These are phyloP conservation scores for Cinclus mexicanus DNA, from an alignment of 2,113 vertebrate genomes.

Conservation along the genomic window DNA sequence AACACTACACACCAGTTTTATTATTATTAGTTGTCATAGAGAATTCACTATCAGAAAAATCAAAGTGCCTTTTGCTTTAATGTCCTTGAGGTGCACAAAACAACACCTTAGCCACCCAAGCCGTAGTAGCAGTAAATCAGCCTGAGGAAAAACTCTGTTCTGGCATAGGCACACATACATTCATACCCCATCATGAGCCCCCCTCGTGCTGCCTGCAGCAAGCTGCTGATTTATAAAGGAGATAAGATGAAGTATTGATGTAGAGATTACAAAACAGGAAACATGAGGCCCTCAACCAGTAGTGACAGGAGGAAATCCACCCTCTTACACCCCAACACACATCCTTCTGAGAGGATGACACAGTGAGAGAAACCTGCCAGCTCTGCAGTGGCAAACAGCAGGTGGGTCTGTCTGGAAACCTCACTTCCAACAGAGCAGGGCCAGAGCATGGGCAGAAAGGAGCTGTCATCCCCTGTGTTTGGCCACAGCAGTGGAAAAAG, in stretches of 20 bases:
- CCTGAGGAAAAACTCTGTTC: background rate
- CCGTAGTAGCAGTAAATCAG: background rate
- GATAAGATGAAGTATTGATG: conserved; percentile 55
- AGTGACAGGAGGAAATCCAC: conserved; percentile 53
- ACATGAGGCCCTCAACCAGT: conserved; percentile 43
- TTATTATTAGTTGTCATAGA: background rate
- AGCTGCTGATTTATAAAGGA: conserved; percentile 34
- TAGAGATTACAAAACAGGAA: conserved; percentile 76
- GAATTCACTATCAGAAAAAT: background rate
- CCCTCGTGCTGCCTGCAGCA: conserved; percentile 22
- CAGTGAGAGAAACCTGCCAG: background rate
- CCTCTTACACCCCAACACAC: conserved; percentile 15
- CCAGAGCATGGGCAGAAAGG: background rate
- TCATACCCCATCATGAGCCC: background rate
- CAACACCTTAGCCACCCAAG: background rate
- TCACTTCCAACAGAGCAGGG: background rate
- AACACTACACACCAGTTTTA: background rate
- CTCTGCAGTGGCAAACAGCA: background rate
- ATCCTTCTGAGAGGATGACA: conserved; percentile 24
- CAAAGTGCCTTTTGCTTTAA: background rate
- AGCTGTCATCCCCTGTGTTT: background rate
- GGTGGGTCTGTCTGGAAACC: conserved; percentile 42
- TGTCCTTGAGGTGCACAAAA: background rate
- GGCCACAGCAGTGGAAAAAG: background rate
- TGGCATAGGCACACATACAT: background rate